These are phyloP conservation scores for Halcyon malimbica DNA, from an alignment of 2,113 vertebrate species.

Conservation along the genomic window DNA sequence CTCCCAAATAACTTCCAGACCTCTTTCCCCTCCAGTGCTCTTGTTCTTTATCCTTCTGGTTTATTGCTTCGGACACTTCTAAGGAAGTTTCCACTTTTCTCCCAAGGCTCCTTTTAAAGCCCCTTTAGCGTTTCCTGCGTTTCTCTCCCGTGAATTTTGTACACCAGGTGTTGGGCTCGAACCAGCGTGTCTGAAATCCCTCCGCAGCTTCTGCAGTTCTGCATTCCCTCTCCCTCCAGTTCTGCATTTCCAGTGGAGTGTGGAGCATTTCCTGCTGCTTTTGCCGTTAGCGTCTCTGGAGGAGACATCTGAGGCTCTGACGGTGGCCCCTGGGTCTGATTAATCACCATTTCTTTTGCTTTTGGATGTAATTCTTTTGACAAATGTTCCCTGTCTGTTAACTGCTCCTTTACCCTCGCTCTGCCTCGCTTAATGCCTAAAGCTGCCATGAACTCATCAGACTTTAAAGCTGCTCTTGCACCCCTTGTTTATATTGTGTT, in stretches of 20 bases:
- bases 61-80: conserved; percentile 9
- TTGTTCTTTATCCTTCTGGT: conserved; percentile 19
- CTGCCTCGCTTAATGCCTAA: not conserved
- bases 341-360: not conserved
- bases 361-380: conserved; percentile 7
- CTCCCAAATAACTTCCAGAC: conserved; percentile 60
- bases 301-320: not conserved
- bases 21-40: not conserved
- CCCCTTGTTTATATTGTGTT: not conserved
- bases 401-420: not conserved
- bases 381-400: not conserved
- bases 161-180: conserved; percentile 33
- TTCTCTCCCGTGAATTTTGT: not conserved
- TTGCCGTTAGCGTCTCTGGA: not conserved
- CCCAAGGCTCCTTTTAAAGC: conserved; percentile 34
- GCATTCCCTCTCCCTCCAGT: not conserved
- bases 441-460: not conserved
- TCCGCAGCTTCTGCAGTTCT: not conserved
- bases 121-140: not conserved
- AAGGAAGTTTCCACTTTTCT: not conserved
- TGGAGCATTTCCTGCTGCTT: conserved; percentile 14
- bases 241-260: not conserved
- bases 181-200: not conserved
- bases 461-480: not conserved
- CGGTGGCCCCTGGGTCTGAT: not conserved